Evolutionary conservation across 2,888 invertebrate genomes (phyloP), one percentile per base, ranked within the genome.

Genomic region (Limenitis camilla): DNA sequence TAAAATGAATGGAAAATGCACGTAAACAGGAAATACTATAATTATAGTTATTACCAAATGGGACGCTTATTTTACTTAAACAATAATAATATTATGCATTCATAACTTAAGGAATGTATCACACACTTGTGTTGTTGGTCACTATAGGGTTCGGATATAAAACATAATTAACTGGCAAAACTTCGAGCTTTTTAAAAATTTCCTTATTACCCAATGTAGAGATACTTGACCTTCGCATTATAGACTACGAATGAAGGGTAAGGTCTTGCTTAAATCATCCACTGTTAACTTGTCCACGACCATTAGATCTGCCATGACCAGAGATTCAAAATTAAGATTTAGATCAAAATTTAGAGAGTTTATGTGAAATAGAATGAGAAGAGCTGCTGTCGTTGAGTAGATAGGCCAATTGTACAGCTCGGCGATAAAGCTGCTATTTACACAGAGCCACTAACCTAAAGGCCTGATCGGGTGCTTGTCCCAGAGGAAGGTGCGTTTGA

Each of bases 401-500:
- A 52, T 63, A 71, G 72, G 76, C 74, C 71, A 69, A 60, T 76
- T 78, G 55, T 81, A 85, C 80, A 81, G 78, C 77, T 76, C 65
- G 61, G 63, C 70, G 67, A 62, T 58, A 65, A 74, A 64, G 66
- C 66, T 68, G 74, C 73, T 79, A 80, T 81, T 59, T 79, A 81
- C 78, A 82, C 81, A 79, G 69, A 65, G 67, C 67, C 74, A 92
- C 94, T 92, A 92, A 96, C 95, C 94, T 89, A 95, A 92, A 77
- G 95, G 95, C 89, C 96, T 93, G 84, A 94, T 91, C 79, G 96
- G 96, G 88, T 96, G 96, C 87, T 93, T 93, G 86, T 93, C 92
- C 96, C 96, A 96, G 74, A 96, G 90, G 89, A 94, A 96, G 86
- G 92, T 93, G 88, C 94, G 93, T 90, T 95, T 96, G 81, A 96